Evolutionary conservation across 2,888 invertebrate species (phyloP), one percentile per base, ranked within the genome.

Genomic region (Pyrrhosoma nymphula): DNA sequence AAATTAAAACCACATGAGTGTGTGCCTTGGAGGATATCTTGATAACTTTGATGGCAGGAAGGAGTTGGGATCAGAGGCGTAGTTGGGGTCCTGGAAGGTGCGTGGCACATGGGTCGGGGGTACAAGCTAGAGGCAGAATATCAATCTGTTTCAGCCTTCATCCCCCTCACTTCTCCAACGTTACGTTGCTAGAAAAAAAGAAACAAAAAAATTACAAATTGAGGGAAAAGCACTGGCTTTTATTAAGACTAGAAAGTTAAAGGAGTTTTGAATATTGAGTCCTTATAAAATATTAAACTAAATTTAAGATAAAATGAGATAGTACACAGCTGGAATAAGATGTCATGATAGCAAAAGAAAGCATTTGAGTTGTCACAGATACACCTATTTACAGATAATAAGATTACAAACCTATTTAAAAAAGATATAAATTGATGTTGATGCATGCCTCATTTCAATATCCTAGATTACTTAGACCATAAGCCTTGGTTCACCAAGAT

Each of bases 91-190:
- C 18, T 82, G 82, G 82, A 82, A 63, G 69, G 69, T 63, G 69
- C 16, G 69, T 47, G 93, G 93, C 93, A 93, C 69, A 69, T 93
- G 88, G 95, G 55, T 39, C 12, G 55, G 63, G 69, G 60, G 60
- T 39, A 23, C 16, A 56, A 88, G 35, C 55, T 88, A 63, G 30
- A n/a, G 90, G 88, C 56, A 55, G 90, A 89, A 56, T 63, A 95
- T 97, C 98, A 98, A 97, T 98, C 98, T 96, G 98, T 97, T 96
- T 99, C 99, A 95, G 99, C 99, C 96, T 98, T 98, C 98, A 99
- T 99, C 96, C 99, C 99, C 96, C 99, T 98, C 96, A 99, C 99
- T 97, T 98, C 98, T 95, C 99, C 99, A 97, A 98, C 98, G 97
- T 98, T 98, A 96, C 99, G 98, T 97, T 99, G 98, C 97, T 97